Evolutionary conservation across 2,113 vertebrate genomes (phyloP).

Genomic region (Elgaria multicarinata): DNA sequence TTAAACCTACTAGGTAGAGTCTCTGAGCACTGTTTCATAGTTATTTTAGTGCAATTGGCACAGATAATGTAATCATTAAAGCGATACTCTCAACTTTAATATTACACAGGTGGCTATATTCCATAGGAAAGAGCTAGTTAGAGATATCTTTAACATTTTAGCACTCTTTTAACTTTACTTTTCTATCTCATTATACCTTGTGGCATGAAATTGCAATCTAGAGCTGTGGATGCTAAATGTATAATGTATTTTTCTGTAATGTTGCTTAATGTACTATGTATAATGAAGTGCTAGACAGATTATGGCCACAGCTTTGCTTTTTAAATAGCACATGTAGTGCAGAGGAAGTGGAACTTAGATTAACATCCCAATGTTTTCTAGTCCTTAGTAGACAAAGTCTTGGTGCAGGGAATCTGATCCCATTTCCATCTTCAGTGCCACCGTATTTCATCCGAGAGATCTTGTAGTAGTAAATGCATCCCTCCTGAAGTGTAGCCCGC

Average conservation of each 20-base stretch:
- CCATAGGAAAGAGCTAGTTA: background rate
- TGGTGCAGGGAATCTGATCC: background rate
- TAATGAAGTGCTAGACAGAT: slow-evolving; percentile 11
- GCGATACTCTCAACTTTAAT: slow-evolving; percentile 28
- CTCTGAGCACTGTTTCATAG: background rate
- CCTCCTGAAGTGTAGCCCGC: background rate
- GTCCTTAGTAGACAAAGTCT: background rate
- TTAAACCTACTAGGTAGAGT: background rate
- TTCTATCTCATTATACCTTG: slow-evolving; percentile 25
- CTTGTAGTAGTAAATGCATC: background rate
- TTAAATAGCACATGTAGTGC: background rate
- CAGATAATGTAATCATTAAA: slow-evolving; percentile 39
- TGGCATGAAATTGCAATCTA: slow-evolving; percentile 41
- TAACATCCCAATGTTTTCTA: background rate
- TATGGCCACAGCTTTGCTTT: background rate
- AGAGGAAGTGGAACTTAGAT: slow-evolving; percentile 6
- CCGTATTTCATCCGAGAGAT: background rate
- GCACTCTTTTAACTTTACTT: slow-evolving; percentile 29
- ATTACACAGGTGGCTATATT: slow-evolving; percentile 19
- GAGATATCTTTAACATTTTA: slow-evolving; percentile 29
- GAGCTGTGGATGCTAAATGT: slow-evolving; percentile 16
- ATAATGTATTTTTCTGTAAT: background rate
- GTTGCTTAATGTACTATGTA: slow-evolving; percentile 19
- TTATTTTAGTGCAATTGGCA: slow-evolving; percentile 9
- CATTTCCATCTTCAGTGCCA: background rate